Percentiles rank a stretch among this genome's conserved stretches.
These are phyloP conservation scores for Bellardia bayeri DNA, from an alignment of 2,888 invertebrate genomes.

Conservation along the genomic window DNA sequence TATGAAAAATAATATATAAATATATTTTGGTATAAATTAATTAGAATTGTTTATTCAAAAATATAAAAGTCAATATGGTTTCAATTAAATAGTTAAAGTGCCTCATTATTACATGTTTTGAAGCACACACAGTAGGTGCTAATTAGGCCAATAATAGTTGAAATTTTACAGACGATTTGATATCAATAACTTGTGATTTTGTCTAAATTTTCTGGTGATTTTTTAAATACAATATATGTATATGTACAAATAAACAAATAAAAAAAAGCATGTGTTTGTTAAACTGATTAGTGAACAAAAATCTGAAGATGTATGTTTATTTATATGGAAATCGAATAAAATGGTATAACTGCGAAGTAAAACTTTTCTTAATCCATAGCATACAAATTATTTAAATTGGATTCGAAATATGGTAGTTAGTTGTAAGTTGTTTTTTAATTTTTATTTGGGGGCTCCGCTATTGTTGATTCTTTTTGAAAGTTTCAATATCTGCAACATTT, in stretches of 20 bases:
- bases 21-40: constrained; percentile 17
- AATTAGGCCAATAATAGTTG: constrained; percentile 19
- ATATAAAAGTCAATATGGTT: not conserved
- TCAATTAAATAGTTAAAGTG: constrained; percentile 29
- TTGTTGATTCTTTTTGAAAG: no score
- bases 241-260: constrained; percentile 2
- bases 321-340: constrained; percentile 37
- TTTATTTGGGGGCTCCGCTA: no score
- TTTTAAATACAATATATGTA: constrained; percentile 19
- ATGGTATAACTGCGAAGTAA: not conserved
- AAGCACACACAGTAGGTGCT: constrained; percentile 11
- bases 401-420: no score
- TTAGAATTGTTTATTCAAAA: constrained; percentile 9
- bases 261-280: constrained; percentile 7
- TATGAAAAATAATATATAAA: not conserved
- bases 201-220: constrained; percentile 10
- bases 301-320: not conserved
- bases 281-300: constrained; percentile 10
- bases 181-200: constrained; percentile 42
- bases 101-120: constrained; percentile 26
- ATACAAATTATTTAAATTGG: no score
- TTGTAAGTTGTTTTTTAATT: no score
- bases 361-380: not conserved
- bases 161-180: constrained; percentile 44
- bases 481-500: no score